A percentile compares a stretch with the other conserved stretches of the same genome.
Conservation (phyloP, 2,113 vertebrate species). For the Sigmodon hispidus region DNA sequence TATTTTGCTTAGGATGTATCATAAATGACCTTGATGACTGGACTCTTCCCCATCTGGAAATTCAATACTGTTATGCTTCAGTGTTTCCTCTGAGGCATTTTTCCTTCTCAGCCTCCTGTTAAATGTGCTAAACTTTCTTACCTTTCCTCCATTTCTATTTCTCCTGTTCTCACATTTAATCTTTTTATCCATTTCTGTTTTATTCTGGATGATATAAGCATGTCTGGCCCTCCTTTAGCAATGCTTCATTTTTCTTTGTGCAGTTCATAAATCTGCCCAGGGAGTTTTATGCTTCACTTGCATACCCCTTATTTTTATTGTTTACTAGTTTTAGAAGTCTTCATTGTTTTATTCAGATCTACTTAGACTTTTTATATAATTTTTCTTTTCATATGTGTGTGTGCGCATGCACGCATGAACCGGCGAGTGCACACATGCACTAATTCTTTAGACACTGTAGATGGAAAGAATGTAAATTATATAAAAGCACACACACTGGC, state of each 20-base stretch:
- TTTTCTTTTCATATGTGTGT: neutral
- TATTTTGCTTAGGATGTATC: neutral
- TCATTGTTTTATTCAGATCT: conserved; percentile 1
- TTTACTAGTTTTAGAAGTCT: neutral
- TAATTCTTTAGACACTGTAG: neutral
- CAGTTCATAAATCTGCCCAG: neutral
- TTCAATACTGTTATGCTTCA: neutral
- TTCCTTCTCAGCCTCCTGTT: neutral
- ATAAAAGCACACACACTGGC: neutral
- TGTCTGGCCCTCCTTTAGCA: neutral
- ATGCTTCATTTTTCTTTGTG: neutral
- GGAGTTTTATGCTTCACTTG: neutral
- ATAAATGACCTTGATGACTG: neutral
- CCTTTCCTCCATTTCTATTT: neutral
- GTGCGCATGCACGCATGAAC: no score
- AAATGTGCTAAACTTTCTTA: neutral
- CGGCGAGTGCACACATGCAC: neutral
- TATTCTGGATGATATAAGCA: neutral
- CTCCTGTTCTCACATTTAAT: neutral
- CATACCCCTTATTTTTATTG: neutral
- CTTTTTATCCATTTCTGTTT: neutral
- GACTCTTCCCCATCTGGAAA: neutral
- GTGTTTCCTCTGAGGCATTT: neutral
- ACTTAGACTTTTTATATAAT: conserved; percentile 31
- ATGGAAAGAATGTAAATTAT: neutral